A percentile compares a stretch with the other conserved stretches of the same genome.
Conservation (phyloP, 2,888 invertebrate species). For the Adineta ricciae region DNA sequence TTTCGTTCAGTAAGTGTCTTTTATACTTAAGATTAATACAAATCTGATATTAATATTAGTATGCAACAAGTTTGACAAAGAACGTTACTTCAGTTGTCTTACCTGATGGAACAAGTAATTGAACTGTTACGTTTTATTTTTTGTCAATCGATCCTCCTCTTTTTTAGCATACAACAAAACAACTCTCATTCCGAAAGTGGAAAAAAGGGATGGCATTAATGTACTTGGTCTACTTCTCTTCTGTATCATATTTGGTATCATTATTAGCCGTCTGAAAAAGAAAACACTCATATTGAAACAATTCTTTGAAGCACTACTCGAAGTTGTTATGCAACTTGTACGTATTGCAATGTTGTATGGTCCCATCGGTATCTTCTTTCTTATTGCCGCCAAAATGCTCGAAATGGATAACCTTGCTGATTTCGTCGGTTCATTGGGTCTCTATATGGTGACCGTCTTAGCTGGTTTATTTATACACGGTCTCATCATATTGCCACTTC, state of each 20-base stretch:
- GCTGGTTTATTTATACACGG: conserved; percentile 79
- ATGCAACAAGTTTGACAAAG: background rate
- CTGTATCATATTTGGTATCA: conserved; percentile 34
- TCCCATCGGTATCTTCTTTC: conserved; percentile 45
- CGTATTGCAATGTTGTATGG: conserved; percentile 37
- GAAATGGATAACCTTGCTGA: conserved; percentile 75
- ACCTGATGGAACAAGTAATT: background rate
- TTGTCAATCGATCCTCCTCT: no score
- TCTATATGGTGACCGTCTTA: conserved; percentile 79
- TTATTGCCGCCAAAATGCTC: conserved; percentile 72
- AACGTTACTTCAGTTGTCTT: background rate
- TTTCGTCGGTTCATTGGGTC: conserved; percentile 71
- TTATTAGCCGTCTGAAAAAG: conserved; percentile 27
- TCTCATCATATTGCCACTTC: conserved; percentile 72
- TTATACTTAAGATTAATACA: background rate
- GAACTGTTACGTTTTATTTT: no score
- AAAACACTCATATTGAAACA: conserved; percentile 28
- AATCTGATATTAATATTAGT: background rate
- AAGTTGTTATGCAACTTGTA: conserved; percentile 33
- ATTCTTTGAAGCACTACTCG: conserved; percentile 31
- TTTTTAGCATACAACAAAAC: background rate
- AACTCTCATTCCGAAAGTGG: background rate
- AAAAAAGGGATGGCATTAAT: conserved; percentile 56
- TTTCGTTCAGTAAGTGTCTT: conserved; percentile 2
- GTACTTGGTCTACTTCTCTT: conserved; percentile 50